phyloP scores from a whole-genome alignment of 2,888 invertebrate genomes.

The Celastrina argiolus region DNA sequence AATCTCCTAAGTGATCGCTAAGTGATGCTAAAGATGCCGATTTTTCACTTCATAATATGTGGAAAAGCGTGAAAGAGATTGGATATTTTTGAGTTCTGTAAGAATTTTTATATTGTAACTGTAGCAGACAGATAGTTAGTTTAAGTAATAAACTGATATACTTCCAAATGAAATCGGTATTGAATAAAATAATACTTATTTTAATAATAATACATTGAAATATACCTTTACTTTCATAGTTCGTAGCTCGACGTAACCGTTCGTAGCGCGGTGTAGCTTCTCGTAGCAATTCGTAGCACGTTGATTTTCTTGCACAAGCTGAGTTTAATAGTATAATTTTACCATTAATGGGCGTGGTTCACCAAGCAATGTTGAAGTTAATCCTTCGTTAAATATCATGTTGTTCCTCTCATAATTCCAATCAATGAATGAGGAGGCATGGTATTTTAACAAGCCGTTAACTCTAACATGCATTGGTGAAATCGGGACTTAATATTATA shows the following conservation, averaged over 20 bases:
- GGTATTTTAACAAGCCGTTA: too few relatives aligned
- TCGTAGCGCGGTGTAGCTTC: background rate
- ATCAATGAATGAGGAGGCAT: too few relatives aligned
- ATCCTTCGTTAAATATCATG: too few relatives aligned
- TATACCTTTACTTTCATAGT: background rate
- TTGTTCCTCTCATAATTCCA: too few relatives aligned
- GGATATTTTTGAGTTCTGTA: background rate
- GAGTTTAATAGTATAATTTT: too few relatives aligned
- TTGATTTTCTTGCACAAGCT: background rate
- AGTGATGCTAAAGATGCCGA: constrained; percentile 6
- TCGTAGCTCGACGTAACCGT: background rate
- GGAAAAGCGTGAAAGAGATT: background rate
- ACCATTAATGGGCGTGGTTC: too few relatives aligned
- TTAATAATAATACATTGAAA: background rate
- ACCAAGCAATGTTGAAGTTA: too few relatives aligned
- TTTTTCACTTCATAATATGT: background rate
- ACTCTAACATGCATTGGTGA: too few relatives aligned
- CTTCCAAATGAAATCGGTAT: too few relatives aligned
- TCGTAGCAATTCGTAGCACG: background rate
- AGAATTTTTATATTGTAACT: background rate
- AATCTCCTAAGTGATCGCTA: constrained; percentile 19
- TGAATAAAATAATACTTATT: too few relatives aligned
- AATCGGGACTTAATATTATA: too few relatives aligned
- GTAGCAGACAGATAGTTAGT: background rate
- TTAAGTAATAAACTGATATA: too few relatives aligned